Conservation (phyloP, 2,797 vertebrate genomes). For the Netta rufina region DNA sequence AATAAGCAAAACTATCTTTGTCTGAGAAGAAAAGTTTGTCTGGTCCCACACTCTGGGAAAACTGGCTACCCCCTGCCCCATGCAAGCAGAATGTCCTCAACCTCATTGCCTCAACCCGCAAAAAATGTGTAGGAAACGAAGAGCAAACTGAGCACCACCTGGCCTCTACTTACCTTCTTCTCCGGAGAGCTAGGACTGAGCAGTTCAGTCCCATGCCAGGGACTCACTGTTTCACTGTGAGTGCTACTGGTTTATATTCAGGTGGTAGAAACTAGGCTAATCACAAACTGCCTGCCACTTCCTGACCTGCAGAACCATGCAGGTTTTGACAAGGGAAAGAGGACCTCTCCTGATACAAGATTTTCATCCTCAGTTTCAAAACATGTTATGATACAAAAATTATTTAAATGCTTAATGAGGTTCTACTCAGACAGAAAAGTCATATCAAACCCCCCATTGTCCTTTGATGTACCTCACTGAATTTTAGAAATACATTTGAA, state of each 20-base stretch:
- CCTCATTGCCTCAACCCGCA: background rate
- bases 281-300: background rate
- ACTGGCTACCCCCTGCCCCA: background rate
- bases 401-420: constrained; percentile 27
- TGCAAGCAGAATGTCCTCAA: background rate
- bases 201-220: background rate
- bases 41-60: background rate
- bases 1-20: background rate
- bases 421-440: constrained; percentile 40
- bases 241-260: background rate
- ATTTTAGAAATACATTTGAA: constrained; percentile 27
- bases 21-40: background rate
- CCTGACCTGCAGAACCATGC: background rate
- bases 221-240: background rate
- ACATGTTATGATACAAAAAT: constrained; percentile 8
- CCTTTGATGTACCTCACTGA: constrained; percentile 24
- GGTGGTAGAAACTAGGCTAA: background rate
- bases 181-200: background rate
- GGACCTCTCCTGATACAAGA: background rate
- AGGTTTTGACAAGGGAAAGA: background rate
- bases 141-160: background rate
- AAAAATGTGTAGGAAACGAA: background rate
- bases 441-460: constrained; percentile 28
- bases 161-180: background rate
- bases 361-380: constrained; percentile 13